Evolutionary conservation across 92 coral and sea anemone genomes (phyloP), one percentile per base, ranked within the genome.

Genomic region (Palythoa heliodiscus): DNA sequence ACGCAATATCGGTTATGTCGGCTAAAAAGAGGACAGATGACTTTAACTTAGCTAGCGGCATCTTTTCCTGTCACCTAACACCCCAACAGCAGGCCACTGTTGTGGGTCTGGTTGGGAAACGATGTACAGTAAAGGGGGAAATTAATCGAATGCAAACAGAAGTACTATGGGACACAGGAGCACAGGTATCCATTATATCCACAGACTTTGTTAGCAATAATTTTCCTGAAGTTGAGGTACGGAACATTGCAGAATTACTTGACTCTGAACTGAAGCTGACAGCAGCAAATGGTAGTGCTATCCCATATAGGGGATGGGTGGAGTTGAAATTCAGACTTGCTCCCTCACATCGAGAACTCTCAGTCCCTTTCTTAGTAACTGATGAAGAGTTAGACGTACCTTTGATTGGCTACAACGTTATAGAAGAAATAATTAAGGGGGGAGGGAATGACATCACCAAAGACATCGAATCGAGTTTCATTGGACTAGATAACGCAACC

Each of bases 161-260:
- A 14, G 83, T 87, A 24, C 75, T 87, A 63, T 90, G 93, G 91
- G 91, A 84, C 91, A 90, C 89, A 4, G 89, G 93, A 63, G 91
- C 89, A 55, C 93, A 83, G 60, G 87, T 87, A 22, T 87, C 90
- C 71, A 76, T 87, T 39, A 39, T 80, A 12, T 89, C 89, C 52
- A 17, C 60, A 15, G 87, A 86, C 11, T 89, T 67, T 29, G 52
- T 87, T 72, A 82, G 79, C 40, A 52, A 20, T 85, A 87, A 87
- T 61, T 79, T 82, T 38, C 88, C 90, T 55, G 75, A 40, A 54
- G 48, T 61, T 53, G 38, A 57, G 55, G 60, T 88, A 53, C 52
- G 91, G 81, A 73, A 47, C 75, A 73, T 88, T 25, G 57, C 77
- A 16, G 87, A 83, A 74, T 75, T 88, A 38, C 82, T 88, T 22